Base-by-base conservation (phyloP, 1,140 invertebrate species). In the Trinorchestia longiramus region DNA sequence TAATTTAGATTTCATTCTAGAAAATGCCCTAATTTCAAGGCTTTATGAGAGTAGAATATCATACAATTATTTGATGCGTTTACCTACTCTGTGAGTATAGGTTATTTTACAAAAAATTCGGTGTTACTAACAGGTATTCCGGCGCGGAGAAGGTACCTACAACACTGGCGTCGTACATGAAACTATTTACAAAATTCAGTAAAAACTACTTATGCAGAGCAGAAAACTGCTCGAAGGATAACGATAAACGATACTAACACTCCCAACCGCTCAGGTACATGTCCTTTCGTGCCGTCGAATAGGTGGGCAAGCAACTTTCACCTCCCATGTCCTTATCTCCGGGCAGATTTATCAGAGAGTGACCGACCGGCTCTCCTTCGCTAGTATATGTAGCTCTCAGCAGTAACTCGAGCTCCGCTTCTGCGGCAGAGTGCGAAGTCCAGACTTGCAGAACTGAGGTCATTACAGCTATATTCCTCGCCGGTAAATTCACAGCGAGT, bases 241-340 rank as follows among this genome's bases (percentile, higher is more conserved):
- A 36, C 15, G 62, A 77, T 23, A 77, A 77, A 77, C 47, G 28
- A 77, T 19, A 77, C 28, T 77, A 53, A 77, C 62, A 77, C 11
- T 19, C 28, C 62, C 1, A 77, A 77, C 62, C 8, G 28, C 62
- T 3, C 1, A 77, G 62, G 11, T 77, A 19, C 62, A 36, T 90
- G 88, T 90, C 88, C 88, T 90, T 90, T 42, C 88, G 3, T 90
- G 88, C 88, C 28, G 41, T 90, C 88, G 88, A 43, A 41, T 77
- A 77, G 62, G 88, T 15, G 88, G 43, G 36, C 43, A 42, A 41
- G 36, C n/a, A 11, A 90, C 88, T 90, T 42, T 90, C 88, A 42
- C 88, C 88, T 90, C 88, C 36, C 43, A 90, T 77, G 62, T 77
- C 88, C 88, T 90, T 90, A 90, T 90, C 88, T 90, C 43, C 88